Evolutionary conservation across 2,888 invertebrate genomes (phyloP), one percentile per base, ranked within the genome.

Genomic region (Nezara viridula): DNA sequence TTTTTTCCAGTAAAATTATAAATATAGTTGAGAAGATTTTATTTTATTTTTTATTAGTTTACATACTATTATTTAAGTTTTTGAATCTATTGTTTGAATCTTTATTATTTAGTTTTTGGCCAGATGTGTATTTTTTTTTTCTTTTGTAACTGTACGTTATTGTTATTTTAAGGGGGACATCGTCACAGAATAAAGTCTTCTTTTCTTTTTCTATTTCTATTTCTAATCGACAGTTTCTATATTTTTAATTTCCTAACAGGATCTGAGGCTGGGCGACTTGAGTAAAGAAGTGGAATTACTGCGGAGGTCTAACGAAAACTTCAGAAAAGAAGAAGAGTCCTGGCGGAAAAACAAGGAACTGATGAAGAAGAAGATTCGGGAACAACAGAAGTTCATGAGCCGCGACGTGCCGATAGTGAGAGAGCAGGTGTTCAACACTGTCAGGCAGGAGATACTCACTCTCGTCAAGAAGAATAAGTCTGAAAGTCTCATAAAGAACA

Each of bases 391-490:
- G 16, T 10, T 40, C 4, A 86, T 55, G 47, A 5, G 37, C 32
- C 40, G 7, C n/a, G 44, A 81, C 21, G 14, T 44, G 3, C 81
- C 40, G 44, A 24, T 40, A 2, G 81, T 81, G 0, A 81, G 81
- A 44, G 49, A 86, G 5, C 21, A 55, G 27, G 55, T 55, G 10
- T 47, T 49, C n/a, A 50, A 85, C 27, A 85, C 85, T 4, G 55
- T 52, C 9, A 52, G 47, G 50, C 55, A 52, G 52, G 86, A 86
- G 19, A 81, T 81, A n/a, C 14, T 81, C 14, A 52, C 86, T 12
- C 44, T 86, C 5, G 86, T 86, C 24, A 86, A 86, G 40, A 86
- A 86, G 37, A 86, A 86, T 27, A 86, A 52, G 19, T 86, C 86
- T 10, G 81, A 44, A 16, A 12, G 44, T 44, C 12, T 32, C 37